These are phyloP conservation scores for Coenonympha arcania DNA, from an alignment of 2,888 invertebrate species.

Conservation along the genomic window DNA sequence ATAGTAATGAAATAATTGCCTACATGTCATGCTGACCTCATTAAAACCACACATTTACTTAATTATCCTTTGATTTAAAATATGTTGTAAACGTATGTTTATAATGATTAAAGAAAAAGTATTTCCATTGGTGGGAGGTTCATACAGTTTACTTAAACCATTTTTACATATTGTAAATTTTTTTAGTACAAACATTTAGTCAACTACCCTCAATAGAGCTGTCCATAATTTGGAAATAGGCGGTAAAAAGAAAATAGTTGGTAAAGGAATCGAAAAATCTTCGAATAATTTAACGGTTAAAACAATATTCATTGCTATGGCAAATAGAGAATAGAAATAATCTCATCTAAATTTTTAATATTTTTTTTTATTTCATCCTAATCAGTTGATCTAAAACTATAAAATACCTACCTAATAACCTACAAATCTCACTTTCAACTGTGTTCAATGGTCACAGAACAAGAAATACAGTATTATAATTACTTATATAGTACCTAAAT, in stretches of 20 bases:
- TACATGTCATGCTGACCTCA: too few species aligned
- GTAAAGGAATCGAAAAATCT: not conserved
- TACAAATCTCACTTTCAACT: slow-evolving; percentile 56
- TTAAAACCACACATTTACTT: too few species aligned
- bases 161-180: not conserved
- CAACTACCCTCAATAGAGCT: not conserved
- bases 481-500: slow-evolving; percentile 33
- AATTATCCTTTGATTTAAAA: too few species aligned
- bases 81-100: too few species aligned
- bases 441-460: slow-evolving; percentile 36
- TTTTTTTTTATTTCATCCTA: slow-evolving; percentile 12
- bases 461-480: slow-evolving; percentile 29
- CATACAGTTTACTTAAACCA: too few species aligned
- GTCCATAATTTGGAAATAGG: not conserved
- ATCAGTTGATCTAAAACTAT: slow-evolving; percentile 12
- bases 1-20: not conserved
- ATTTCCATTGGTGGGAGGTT: too few species aligned
- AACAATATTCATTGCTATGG: not conserved
- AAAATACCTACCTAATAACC: slow-evolving; percentile 29
- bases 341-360: slow-evolving; percentile 12
- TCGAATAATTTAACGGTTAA: not conserved
- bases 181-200: not conserved
- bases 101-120: too few species aligned
- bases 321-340: slow-evolving; percentile 11
- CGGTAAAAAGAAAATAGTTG: not conserved